Percentiles rank a stretch among this genome's conserved stretches.
These are phyloP conservation scores for Tachyglossus aculeatus DNA, from an alignment of 2,797 vertebrate species.

Conservation along the genomic window DNA sequence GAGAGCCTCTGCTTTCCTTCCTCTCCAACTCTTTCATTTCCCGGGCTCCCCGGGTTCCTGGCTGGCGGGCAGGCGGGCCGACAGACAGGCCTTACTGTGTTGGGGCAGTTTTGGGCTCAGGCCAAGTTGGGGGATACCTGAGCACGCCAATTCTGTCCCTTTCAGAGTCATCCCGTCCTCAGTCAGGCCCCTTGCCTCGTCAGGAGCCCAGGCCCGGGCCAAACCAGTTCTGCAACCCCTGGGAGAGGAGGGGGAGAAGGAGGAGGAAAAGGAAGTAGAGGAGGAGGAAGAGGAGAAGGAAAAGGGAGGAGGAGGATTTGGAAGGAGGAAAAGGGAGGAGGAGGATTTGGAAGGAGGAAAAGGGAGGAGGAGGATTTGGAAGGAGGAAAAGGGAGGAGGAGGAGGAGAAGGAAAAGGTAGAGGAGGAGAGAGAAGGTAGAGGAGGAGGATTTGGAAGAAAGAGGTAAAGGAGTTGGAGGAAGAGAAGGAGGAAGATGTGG, in stretches of 20 bases:
- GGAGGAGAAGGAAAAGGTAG: no score
- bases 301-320: no score
- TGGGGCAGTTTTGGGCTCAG: constrained; percentile 36
- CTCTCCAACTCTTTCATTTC: neutral
- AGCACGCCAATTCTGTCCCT: constrained; percentile 45
- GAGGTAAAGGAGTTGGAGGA: no score
- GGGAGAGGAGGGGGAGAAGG: neutral
- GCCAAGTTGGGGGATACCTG: constrained; percentile 53
- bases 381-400: no score
- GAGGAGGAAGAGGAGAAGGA: no score
- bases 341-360: no score
- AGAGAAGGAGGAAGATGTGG: no score
- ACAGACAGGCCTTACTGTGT: constrained; percentile 40
- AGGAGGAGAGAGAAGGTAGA: no score
- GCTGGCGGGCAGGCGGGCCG: neutral
- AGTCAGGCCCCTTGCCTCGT: neutral
- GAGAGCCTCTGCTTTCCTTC: neutral
- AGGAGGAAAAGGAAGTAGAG: no score
- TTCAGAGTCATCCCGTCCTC: constrained; percentile 9
- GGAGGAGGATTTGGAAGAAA: no score
- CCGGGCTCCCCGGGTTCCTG: neutral
- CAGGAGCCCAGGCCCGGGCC: neutral
- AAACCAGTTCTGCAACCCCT: neutral
- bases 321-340: no score
- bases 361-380: no score